Evolutionary conservation across 2,113 vertebrate genomes (phyloP), one percentile per base, ranked within the genome.

Genomic region (Phalacrocorax pelagicus): DNA sequence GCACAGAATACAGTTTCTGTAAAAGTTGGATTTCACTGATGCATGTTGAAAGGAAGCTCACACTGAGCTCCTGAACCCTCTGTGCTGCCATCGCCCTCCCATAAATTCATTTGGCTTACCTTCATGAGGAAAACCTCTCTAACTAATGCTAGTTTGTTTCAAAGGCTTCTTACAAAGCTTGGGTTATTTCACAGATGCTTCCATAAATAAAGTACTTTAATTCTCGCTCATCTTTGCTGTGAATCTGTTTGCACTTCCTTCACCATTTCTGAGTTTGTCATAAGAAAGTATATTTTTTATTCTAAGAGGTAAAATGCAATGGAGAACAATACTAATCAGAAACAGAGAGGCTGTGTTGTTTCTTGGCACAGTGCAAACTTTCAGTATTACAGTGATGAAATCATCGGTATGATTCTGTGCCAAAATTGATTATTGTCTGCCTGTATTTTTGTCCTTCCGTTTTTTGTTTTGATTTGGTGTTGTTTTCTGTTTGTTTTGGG

Each of bases 31-130:
- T 66, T 78, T 49, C 27, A 49, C 11, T 47, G 38, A 7, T 55
- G 16, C 8, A 2, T 23, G 10, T 75, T 29, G 27, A 65, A n/a
- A 86, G 32, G 27, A 54, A 55, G 23, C 21, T 27, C 38, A n/a
- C 6, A 30, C 9, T 47, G 49, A 59, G 20, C 8, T 70, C 27
- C 69, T 19, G 27, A 74, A 44, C 27, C 23, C 22, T 34, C 34
- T 69, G 8, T 63, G 23, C 23, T 1, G 0, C 14, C 1, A 0
- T 71, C 1, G 1, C 8, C 63, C 15, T 47, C 74, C 30, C 22
- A 19, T 54, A 67, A 62, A 62, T 70, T 61, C 0, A 40, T 70
- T 87, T 87, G 73, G 16, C 11, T 38, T 46, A 32, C 5, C 2
- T 79, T 79, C 32, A 20, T 19, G 27, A 58, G 27, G 19, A 59